Percentiles rank a stretch among this genome's conserved stretches.
Conservation (phyloP, 2,113 vertebrate genomes). For the Amblyopsis rosae region DNA sequence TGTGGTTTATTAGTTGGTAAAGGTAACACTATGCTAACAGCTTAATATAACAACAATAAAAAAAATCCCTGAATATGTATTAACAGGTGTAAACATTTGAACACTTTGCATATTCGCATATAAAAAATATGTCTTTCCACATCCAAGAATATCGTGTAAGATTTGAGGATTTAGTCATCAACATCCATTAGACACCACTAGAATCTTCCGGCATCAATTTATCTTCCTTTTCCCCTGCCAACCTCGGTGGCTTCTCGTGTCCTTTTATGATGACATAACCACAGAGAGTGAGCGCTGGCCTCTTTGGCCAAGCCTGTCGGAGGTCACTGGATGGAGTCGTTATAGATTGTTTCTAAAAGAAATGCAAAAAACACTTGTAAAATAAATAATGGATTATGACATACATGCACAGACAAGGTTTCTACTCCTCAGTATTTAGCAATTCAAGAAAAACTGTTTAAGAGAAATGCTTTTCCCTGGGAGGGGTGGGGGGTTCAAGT, state of each 20-base stretch:
- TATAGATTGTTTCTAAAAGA: constrained; percentile 22
- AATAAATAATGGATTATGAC: too few relatives aligned
- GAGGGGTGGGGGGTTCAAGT: too few relatives aligned
- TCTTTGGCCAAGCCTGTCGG: constrained; percentile 64
- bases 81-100: background rate
- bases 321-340: constrained; percentile 63
- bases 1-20: too few relatives aligned
- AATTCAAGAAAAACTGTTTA: too few relatives aligned
- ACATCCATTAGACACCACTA: constrained; percentile 39
- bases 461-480: too few relatives aligned
- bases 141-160: background rate
- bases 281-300: constrained; percentile 66
- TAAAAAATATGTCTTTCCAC: background rate
- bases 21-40: background rate
- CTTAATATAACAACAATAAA: background rate
- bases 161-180: background rate
- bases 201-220: constrained; percentile 41
- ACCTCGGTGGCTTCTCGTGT: background rate
- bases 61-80: constrained; percentile 23
- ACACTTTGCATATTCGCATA: background rate
- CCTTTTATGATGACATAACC: constrained; percentile 33
- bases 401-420: too few relatives aligned
- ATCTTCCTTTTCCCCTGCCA: constrained; percentile 6
- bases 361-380: background rate
- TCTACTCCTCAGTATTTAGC: too few relatives aligned